Base-by-base conservation (phyloP, 2,888 invertebrate genomes). In the Chironomus riparius region DNA sequence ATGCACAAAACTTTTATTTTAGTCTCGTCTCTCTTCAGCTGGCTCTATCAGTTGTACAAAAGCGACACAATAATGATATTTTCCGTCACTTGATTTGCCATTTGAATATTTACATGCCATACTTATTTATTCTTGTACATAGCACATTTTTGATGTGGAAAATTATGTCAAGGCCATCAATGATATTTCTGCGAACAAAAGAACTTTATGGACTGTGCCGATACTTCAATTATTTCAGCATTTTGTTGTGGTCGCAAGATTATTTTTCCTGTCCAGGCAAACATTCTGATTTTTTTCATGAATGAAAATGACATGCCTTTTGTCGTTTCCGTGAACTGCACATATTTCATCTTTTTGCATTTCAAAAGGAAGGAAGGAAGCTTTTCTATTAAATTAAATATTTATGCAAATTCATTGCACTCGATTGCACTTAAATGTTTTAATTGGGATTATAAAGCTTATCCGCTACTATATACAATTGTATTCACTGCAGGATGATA, bases 101-200 rank as follows among this genome's bases (percentile, higher is more conserved):
- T 65, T 24, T 65, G 65, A 65, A 18, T 24, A 21, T 21, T 7
- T 38, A 38, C 38, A 38, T 38, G 38, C 38, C 38, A 38, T 38
- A 38, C 10, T 38, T 38, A 38, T 38, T 38, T 38, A 10, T 38
- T 38, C 38, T 38, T 38, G 38, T 38, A 38, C 38, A 38, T 38
- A 38, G 38, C 38, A 38, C 21, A 68, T 68, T 21, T 68, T 38
- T 47, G 38, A 68, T 47, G 28, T 28, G 15, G 18, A 38, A 47
- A 73, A 28, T 62, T 21, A 62, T 73, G 72, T 73, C 72, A 73
- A 73, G 72, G 72, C 72, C 62, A 73, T 73, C 72, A 62, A 47
- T 24, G 72, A 73, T 73, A 47, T 73, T 38, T 50, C 47, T 62
- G 62, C 21, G 62, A 62, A 38, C 38, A 38, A 38, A 38, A 38